Evolutionary conservation across 2,888 invertebrate genomes (phyloP), one percentile per base, ranked within the genome.

Genomic region (Epistrophe eligans): DNA sequence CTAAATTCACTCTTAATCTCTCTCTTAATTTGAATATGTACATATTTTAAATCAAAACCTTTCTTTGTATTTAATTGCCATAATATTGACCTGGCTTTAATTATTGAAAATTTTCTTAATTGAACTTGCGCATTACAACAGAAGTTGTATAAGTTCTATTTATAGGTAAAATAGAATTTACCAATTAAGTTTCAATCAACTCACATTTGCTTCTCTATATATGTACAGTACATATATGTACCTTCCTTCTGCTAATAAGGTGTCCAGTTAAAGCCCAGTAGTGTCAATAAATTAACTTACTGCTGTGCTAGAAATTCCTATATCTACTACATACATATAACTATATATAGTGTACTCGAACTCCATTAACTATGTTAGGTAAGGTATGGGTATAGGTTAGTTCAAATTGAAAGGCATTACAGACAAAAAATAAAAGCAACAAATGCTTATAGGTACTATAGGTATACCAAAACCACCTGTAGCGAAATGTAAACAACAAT

Each of bases 111-210:
- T 38, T 40, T 19, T 60, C 13, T 40, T 11, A 19, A 60, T 60
- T 60, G 24, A 60, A 60, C 35, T 24, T 40, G 38, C 24, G 60
- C 57, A 35, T 19, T 40, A n/a, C 40, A 60, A 60, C 17, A 60
- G 13, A 13, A 17, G 7, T 24, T 24, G 24, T 24, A 24, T 60
- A 6, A 24, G 0, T 60, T 19, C 40, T 60, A 60, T 60, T 40
- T 60, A 24, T 40, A 60, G 40, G 4, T 28, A 38, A 10, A 4
- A 24, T 5, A 24, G 24, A 24, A 24, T 52, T 15, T 40, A 40
- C 4, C 60, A 60, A 40, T 40, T 60, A 60, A 60, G 19, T 40
- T 60, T 60, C 40, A 60, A 60, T 60, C 38, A 60, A 24, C 60
- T 19, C 2, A 40, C 13, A 38, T 15, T 60, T 55, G 2, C 55